Evolutionary conservation across 2,888 invertebrate species (phyloP), one percentile per base, ranked within the genome.

Genomic region (Tinea semifulvella): DNA sequence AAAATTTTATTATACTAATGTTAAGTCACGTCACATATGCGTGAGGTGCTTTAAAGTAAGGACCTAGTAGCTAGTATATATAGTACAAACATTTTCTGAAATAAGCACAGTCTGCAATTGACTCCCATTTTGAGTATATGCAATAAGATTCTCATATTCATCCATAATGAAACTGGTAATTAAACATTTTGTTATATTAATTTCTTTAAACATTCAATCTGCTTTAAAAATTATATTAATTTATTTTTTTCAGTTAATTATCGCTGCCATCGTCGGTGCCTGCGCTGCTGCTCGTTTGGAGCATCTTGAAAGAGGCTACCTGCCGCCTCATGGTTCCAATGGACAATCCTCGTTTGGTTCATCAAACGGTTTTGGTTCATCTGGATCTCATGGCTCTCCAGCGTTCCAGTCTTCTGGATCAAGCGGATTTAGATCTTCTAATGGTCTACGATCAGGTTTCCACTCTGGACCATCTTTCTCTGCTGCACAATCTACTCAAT

Each of bases 211-310:
- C 26, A 3, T 3, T 26, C 3, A 4, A 27, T 14, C 13, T 2
- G n/a, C 31, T n/a, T n/a, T n/a, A n/a, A n/a, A n/a, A 31, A 18
- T 10, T 18, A 10, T 18, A 36, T 35, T 16, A 5, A 16, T 35
- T 35, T 35, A 6, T 4, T 4, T 35, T 14, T 53, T 53, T 10
- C 58, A 79, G 79, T 66, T 79, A 50, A 60, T 77, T 35, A 53
- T 73, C 22, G 71, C 74, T 48, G 59, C 70, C 44, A 57, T 77
- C 7, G 54, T 80, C 47, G 64, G 74, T 43, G 66, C 68, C 35
- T 60, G 65, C 51, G 54, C 71, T 1, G 75, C 75, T 26, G 79
- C 59, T 22, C 76, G 79, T 10, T 52, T 80, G 39, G 79, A 80
- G 48, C 68, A 75, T 20, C 60, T 80, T 2, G 75, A 80, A 51